Conservation (phyloP, 2,888 invertebrate genomes). For the Lottia scabra region DNA sequence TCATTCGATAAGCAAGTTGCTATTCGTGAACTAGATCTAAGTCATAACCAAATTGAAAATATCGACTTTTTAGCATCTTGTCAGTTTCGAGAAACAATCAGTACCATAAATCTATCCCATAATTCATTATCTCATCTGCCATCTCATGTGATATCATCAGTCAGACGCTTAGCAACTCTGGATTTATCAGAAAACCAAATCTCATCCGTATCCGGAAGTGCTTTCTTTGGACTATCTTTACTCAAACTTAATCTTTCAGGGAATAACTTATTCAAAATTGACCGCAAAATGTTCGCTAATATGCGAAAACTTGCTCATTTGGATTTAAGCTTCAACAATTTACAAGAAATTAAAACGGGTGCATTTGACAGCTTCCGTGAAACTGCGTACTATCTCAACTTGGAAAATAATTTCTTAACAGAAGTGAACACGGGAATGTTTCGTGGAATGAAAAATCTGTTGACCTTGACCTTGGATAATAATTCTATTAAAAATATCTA, state of each 20-base stretch:
- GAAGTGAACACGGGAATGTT: slow-evolving; percentile 45
- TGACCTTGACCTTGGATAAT: slow-evolving; percentile 22
- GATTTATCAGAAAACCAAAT: slow-evolving; percentile 46
- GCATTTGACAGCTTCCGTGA: slow-evolving; percentile 51
- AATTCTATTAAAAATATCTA: slow-evolving; percentile 26
- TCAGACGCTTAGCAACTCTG: slow-evolving; percentile 34
- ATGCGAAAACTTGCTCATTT: slow-evolving; percentile 37
- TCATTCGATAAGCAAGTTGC: neutral
- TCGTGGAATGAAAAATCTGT: slow-evolving; percentile 43
- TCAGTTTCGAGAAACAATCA: slow-evolving; percentile 29
- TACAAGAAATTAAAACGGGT: slow-evolving; percentile 37
- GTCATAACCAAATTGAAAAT: slow-evolving; percentile 31
- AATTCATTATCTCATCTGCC: slow-evolving; percentile 38
- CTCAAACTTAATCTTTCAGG: slow-evolving; percentile 37
- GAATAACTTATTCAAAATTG: slow-evolving; percentile 42
- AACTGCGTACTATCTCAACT: slow-evolving; percentile 40
- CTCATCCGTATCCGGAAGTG: slow-evolving; percentile 31
- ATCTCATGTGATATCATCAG: slow-evolving; percentile 40
- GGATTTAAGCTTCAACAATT: slow-evolving; percentile 42
- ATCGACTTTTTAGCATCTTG: slow-evolving; percentile 29
- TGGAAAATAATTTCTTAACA: slow-evolving; percentile 29
- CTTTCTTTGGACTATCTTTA: slow-evolving; percentile 43
- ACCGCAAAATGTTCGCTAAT: slow-evolving; percentile 38
- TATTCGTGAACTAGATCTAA: slow-evolving; percentile 33
- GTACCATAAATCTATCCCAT: slow-evolving; percentile 29